These are phyloP conservation scores for Platerodrilus igneus DNA, from an alignment of 2,888 invertebrate genomes.

Conservation along the genomic window DNA sequence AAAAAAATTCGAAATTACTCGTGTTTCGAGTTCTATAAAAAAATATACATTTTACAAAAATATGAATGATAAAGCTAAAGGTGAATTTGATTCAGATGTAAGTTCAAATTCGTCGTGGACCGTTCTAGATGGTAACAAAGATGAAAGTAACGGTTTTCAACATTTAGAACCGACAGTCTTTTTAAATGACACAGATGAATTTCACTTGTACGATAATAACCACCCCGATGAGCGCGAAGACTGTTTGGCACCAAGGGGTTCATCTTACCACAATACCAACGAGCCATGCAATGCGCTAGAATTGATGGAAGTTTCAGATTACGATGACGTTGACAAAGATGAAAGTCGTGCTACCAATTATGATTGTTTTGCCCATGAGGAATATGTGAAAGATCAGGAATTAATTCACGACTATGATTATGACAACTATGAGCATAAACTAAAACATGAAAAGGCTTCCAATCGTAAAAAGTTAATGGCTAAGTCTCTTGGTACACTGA, in stretches of 20 bases:
- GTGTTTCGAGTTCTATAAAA: conserved; percentile 8
- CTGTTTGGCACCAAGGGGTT: too few relatives aligned
- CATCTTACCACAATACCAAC: too few relatives aligned
- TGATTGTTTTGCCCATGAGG: conserved; percentile 31
- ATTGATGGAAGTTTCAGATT: neutral
- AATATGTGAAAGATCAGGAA: conserved; percentile 29
- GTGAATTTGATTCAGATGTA: conserved; percentile 34
- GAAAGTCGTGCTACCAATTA: conserved; percentile 2
- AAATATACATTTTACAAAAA: too few relatives aligned
- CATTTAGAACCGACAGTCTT: too few relatives aligned
- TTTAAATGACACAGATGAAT: too few relatives aligned
- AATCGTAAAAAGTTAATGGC: conserved; percentile 27
- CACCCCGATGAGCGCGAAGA: too few relatives aligned
- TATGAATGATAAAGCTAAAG: conserved; percentile 24
- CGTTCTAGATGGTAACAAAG: conserved; percentile 26
- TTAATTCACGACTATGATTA: conserved; percentile 28
- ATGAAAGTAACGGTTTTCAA: neutral
- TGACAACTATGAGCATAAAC: conserved; percentile 16
- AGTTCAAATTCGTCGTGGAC: conserved; percentile 40
- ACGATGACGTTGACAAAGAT: neutral
- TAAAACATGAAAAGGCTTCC: conserved; percentile 5
- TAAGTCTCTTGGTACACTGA: conserved; percentile 31
- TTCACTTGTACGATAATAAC: too few relatives aligned
- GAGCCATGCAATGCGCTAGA: neutral
- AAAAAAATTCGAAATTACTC: conserved; percentile 12